Evolutionary conservation across 2,888 invertebrate species (phyloP).

Genomic region (Tetramorium bicarinatum): DNA sequence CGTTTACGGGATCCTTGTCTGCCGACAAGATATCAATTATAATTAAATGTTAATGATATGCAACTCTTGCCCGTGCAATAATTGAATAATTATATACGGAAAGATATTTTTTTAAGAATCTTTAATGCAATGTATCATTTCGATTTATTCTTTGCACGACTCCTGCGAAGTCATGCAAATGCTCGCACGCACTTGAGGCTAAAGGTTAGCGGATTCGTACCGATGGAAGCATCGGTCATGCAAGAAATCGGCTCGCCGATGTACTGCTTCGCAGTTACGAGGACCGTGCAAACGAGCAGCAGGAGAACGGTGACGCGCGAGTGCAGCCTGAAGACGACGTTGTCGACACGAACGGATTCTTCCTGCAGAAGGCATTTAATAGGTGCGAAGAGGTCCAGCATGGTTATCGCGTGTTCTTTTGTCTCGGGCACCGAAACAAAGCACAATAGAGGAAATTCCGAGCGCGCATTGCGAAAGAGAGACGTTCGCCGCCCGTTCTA

Average conservation of each 20-base stretch:
- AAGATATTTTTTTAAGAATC: background rate
- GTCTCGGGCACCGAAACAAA: slow-evolving; percentile 39
- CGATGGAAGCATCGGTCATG: slow-evolving; percentile 76
- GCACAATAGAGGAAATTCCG: slow-evolving; percentile 43
- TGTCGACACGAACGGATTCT: slow-evolving; percentile 72
- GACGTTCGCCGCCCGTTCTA: background rate
- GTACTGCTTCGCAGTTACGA: slow-evolving; percentile 81
- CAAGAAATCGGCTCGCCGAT: slow-evolving; percentile 83
- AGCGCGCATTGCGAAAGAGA: background rate
- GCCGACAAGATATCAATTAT: background rate
- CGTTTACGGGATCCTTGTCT: slow-evolving; percentile 90
- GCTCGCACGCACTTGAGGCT: background rate
- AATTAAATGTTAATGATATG: background rate
- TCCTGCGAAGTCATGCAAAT: background rate
- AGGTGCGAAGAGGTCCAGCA: slow-evolving; percentile 79
- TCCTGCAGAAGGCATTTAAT: slow-evolving; percentile 73
- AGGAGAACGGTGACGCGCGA: slow-evolving; percentile 79
- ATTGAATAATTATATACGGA: background rate
- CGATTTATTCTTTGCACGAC: no score
- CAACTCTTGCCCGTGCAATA: background rate
- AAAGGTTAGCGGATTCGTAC: slow-evolving; percentile 55
- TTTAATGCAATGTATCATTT: background rate
- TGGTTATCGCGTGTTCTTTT: slow-evolving; percentile 57
- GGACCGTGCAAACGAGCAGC: slow-evolving; percentile 76
- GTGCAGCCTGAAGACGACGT: slow-evolving; percentile 79